Conservation (phyloP, 1,140 invertebrate genomes). For the Aphelenchoides besseyi region DNA sequence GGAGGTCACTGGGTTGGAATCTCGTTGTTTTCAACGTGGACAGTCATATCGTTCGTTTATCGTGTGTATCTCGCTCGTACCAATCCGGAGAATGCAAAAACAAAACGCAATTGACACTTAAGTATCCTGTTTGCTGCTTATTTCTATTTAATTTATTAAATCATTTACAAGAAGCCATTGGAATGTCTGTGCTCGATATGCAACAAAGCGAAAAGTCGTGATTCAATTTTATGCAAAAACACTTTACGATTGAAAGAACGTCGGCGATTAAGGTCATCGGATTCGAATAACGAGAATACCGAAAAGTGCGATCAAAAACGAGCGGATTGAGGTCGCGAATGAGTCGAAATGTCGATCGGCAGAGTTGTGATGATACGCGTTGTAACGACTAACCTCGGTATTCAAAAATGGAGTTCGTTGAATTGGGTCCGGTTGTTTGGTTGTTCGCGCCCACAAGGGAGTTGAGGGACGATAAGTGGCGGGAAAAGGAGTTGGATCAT, state of each 20-base stretch:
- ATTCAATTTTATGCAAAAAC: too few relatives aligned
- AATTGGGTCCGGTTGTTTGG: not conserved
- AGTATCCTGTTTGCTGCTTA: not conserved
- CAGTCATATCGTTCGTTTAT: conserved; percentile 54
- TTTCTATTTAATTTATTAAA: not conserved
- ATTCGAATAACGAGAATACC: not conserved
- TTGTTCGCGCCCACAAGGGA: not conserved
- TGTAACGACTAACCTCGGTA: too few relatives aligned
- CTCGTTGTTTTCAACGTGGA: conserved; percentile 59
- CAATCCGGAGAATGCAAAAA: not conserved
- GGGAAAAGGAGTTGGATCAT: not conserved
- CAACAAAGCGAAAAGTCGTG: too few relatives aligned
- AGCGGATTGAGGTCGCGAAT: not conserved
- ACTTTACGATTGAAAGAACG: too few relatives aligned
- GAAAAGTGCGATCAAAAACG: too few relatives aligned
- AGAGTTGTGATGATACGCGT: not conserved
- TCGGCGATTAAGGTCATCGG: not conserved
- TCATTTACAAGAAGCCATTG: too few relatives aligned
- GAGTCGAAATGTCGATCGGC: not conserved
- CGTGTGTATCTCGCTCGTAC: conserved; percentile 36
- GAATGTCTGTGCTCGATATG: too few relatives aligned
- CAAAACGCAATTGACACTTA: conserved; percentile 6
- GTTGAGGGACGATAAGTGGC: not conserved
- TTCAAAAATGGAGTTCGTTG: not conserved
- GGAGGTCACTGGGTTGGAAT: conserved; percentile 60